These are phyloP conservation scores for Numenius arquata DNA, from an alignment of 2,113 vertebrate genomes.

Conservation along the genomic window DNA sequence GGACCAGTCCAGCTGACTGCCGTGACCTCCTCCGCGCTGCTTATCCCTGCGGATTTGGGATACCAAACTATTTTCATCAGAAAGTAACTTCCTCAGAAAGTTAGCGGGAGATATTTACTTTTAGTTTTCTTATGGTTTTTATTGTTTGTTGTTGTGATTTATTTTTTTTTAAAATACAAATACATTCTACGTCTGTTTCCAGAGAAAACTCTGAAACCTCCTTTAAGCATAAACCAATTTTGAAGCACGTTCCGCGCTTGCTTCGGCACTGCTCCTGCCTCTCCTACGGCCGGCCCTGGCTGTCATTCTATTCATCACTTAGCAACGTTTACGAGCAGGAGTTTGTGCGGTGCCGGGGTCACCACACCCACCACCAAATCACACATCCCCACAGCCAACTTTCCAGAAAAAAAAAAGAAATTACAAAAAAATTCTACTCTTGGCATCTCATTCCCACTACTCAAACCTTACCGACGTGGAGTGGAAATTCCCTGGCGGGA, in stretches of 20 bases:
- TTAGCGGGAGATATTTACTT: not conserved
- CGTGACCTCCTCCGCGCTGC: not conserved
- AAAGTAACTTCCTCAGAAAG: constrained; percentile 7
- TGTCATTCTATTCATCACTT: not conserved
- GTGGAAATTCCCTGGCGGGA: constrained; percentile 49
- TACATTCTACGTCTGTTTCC: not conserved
- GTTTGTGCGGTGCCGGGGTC: not conserved
- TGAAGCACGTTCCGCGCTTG: not conserved
- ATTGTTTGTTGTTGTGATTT: too few species aligned
- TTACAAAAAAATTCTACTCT: not conserved
- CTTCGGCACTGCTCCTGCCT: not conserved
- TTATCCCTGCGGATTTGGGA: not conserved
- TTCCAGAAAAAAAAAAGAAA: not conserved
- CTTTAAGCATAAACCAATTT: not conserved
- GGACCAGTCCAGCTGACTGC: not conserved
- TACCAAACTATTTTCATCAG: not conserved
- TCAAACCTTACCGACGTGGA: not conserved
- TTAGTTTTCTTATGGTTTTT: not conserved
- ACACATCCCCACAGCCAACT: not conserved
- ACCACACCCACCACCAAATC: constrained; percentile 31
- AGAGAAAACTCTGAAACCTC: not conserved
- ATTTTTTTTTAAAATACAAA: not conserved
- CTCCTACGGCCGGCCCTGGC: not conserved
- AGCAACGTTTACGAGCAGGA: not conserved
- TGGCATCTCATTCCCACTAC: not conserved